These are phyloP conservation scores for Linyphia triangularis DNA, from an alignment of 2,888 invertebrate species.

Conservation along the genomic window DNA sequence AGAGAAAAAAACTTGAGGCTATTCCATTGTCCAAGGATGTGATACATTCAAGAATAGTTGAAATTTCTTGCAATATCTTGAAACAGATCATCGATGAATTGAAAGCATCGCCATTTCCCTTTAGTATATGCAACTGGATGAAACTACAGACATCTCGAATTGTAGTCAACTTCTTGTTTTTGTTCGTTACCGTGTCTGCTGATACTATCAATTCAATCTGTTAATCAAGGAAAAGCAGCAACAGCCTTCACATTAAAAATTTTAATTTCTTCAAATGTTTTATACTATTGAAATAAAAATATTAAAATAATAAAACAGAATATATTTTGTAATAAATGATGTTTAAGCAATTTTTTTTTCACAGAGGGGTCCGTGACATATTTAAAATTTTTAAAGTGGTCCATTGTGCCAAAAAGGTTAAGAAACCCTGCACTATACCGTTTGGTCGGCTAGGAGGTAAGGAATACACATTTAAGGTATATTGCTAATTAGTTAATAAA, in stretches of 20 bases:
- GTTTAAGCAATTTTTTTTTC: neutral
- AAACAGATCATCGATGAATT: constrained; percentile 57
- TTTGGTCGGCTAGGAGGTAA: too few relatives aligned
- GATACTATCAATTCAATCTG: constrained; percentile 55
- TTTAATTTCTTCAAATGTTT: constrained; percentile 53
- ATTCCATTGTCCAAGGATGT: constrained; percentile 63
- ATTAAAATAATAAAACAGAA: constrained; percentile 29
- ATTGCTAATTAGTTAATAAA: too few relatives aligned
- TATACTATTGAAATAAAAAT: constrained; percentile 48
- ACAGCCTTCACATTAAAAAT: constrained; percentile 53
- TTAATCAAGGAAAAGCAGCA: constrained; percentile 52
- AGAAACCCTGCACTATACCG: too few relatives aligned
- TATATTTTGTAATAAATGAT: too few relatives aligned
- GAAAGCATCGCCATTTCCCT: constrained; percentile 61
- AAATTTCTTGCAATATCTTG: constrained; percentile 67
- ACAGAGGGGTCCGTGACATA: constrained; percentile 54
- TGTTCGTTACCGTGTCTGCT: too few relatives aligned
- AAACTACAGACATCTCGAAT: too few relatives aligned
- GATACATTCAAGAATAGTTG: constrained; percentile 61
- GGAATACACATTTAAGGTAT: too few relatives aligned
- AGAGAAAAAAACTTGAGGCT: constrained; percentile 63
- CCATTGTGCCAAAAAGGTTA: constrained; percentile 64
- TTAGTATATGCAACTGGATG: too few relatives aligned
- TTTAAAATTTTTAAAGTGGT: constrained; percentile 61
- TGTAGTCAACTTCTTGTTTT: too few relatives aligned